Percentiles rank a stretch among this genome's conserved stretches.
phyloP scores from a whole-genome alignment of 64 coral and sea anemone genomes.

The Pocillopora verrucosa region DNA sequence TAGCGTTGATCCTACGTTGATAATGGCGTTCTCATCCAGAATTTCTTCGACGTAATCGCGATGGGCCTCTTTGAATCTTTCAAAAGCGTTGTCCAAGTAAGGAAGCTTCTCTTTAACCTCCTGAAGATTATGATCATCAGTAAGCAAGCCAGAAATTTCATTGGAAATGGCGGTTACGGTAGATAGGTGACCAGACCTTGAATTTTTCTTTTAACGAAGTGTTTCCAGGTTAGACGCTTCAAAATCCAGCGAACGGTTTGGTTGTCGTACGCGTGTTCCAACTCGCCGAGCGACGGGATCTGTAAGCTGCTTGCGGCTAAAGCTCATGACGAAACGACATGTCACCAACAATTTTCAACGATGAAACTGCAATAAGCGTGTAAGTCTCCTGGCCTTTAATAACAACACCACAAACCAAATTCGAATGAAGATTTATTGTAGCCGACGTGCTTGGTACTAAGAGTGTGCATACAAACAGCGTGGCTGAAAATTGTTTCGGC shows the following conservation, averaged over 20 bases:
- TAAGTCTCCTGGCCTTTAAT: not conserved
- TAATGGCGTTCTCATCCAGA: too few relatives aligned
- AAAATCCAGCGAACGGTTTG: slow-evolving; percentile 4
- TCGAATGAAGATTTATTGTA: too few relatives aligned
- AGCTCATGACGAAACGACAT: not conserved
- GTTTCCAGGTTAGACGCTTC: not conserved
- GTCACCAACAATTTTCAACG: not conserved
- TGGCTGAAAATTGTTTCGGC: too few relatives aligned
- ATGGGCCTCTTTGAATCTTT: too few relatives aligned
- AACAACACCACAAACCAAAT: too few relatives aligned
- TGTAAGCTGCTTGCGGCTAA: slow-evolving; percentile 9
- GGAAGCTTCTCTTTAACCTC: too few relatives aligned
- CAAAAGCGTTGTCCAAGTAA: too few relatives aligned
- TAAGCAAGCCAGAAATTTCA: not conserved
- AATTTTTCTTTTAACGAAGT: slow-evolving; percentile 10
- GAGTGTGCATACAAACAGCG: too few relatives aligned
- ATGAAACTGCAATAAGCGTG: not conserved
- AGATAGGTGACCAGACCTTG: not conserved
- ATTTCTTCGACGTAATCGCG: too few relatives aligned
- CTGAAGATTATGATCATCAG: too few relatives aligned
- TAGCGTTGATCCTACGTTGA: too few relatives aligned
- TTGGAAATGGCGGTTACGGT: not conserved
- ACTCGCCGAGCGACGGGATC: slow-evolving; percentile 8
- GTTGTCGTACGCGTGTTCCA: slow-evolving; percentile 7
- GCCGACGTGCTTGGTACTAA: too few relatives aligned